These are phyloP conservation scores for Diacarnus erythraeanus DNA, from an alignment of 37 sponge, comb jelly and placozoan species.

Conservation along the genomic window DNA sequence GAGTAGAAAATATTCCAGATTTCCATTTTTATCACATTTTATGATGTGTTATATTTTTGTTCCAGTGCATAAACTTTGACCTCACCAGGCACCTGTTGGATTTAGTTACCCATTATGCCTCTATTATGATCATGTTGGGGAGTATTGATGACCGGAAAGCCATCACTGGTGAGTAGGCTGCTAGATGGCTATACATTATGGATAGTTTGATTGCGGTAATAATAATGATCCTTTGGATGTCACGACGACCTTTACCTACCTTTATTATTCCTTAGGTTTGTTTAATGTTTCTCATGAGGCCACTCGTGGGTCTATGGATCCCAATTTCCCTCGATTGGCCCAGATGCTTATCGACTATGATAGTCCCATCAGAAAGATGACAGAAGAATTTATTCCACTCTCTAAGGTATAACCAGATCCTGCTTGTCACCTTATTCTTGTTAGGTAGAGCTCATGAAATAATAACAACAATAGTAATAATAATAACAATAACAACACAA, in stretches of 20 bases:
- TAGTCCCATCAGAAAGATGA: constrained; percentile 81
- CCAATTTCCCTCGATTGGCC: constrained; percentile 84
- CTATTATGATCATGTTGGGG: constrained; percentile 76
- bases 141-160: constrained; percentile 83
- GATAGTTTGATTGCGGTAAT: neutral
- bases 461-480: too few relatives aligned
- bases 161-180: constrained; percentile 17
- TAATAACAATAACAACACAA: too few relatives aligned
- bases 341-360: constrained; percentile 94
- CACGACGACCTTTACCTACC: neutral
- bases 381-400: constrained; percentile 89
- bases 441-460: too few relatives aligned
- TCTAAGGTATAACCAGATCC: constrained; percentile 78
- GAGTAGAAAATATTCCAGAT: neutral
- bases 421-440: too few relatives aligned
- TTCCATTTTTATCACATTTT: neutral
- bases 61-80: constrained; percentile 83
- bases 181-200: neutral
- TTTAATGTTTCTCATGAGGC: constrained; percentile 83
- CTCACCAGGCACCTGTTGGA: constrained; percentile 73
- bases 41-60: neutral
- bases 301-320: constrained; percentile 60
- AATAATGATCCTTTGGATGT: neutral
- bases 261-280: constrained; percentile 40
- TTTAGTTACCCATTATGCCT: constrained; percentile 62